Evolutionary conservation across 2,797 vertebrate genomes (phyloP).

Genomic region (Microctenopoma lineatum): DNA sequence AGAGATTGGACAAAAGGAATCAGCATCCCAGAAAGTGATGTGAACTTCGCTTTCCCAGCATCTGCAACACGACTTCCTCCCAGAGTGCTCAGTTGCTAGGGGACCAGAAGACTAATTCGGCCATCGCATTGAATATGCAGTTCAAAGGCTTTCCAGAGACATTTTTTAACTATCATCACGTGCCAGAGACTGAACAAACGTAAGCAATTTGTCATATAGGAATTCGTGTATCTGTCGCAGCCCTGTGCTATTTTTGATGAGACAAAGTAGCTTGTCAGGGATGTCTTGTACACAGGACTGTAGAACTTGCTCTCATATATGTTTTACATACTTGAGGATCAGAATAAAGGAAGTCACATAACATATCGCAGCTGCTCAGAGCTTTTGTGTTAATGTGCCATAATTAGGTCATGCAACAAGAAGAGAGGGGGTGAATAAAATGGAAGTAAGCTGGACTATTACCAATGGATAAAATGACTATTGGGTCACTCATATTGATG

Average conservation of each 20-base stretch:
- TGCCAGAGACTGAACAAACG: slow-evolving; percentile 37
- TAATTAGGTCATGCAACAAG: slow-evolving; percentile 7
- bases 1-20: slow-evolving; percentile 70
- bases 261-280: slow-evolving; percentile 21
- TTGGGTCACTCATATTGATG: too few species aligned
- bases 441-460: slow-evolving; percentile 6
- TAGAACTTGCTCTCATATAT: neutral
- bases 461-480: neutral
- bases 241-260: slow-evolving; percentile 27
- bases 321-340: neutral
- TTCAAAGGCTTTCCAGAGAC: slow-evolving; percentile 54
- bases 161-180: slow-evolving; percentile 40
- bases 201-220: slow-evolving; percentile 24
- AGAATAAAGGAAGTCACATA: neutral
- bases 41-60: slow-evolving; percentile 48
- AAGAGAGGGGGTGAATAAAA: neutral
- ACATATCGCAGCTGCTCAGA: neutral
- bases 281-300: slow-evolving; percentile 5
- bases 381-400: slow-evolving; percentile 1
- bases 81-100: slow-evolving; percentile 57
- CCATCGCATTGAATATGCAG: slow-evolving; percentile 50
- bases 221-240: slow-evolving; percentile 10
- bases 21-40: slow-evolving; percentile 63
- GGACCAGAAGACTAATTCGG: slow-evolving; percentile 66
- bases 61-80: slow-evolving; percentile 48